phyloP scores from a whole-genome alignment of 2,888 invertebrate species.

The Syrphus vitripennis region DNA sequence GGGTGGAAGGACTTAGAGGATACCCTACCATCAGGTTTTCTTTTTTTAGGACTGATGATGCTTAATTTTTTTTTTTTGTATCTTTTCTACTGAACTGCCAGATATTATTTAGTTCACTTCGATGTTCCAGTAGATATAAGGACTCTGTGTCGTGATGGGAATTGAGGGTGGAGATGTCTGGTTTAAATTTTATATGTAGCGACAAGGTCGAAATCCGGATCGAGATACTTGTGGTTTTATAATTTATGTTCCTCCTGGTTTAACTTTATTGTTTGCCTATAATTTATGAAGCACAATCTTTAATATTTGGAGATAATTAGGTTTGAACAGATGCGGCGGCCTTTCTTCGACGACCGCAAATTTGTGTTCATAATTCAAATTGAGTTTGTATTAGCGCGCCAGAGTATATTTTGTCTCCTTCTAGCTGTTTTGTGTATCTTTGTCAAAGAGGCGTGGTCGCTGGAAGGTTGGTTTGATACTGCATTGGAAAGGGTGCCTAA shows the following conservation, averaged over 20 bases:
- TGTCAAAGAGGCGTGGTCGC: not conserved
- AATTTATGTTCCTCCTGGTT: slow-evolving; percentile 18
- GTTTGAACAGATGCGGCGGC: slow-evolving; percentile 11
- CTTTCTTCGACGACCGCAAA: slow-evolving; percentile 15
- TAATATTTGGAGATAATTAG: slow-evolving; percentile 25
- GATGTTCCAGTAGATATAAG: not conserved
- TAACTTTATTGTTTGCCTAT: slow-evolving; percentile 23
- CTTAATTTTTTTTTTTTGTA: not conserved
- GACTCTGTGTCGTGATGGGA: not conserved
- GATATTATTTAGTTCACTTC: not conserved
- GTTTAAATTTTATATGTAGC: not conserved
- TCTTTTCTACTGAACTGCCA: not conserved
- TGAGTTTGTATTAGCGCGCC: not conserved
- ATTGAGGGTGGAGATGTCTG: not conserved
- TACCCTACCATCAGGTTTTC: too few relatives aligned
- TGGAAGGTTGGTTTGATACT: too few relatives aligned
- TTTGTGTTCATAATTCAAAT: slow-evolving; percentile 30
- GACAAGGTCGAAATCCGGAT: not conserved
- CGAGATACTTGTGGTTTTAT: slow-evolving; percentile 13
- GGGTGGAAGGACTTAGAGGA: not conserved
- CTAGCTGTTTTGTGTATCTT: not conserved
- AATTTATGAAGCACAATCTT: slow-evolving; percentile 16
- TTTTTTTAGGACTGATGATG: not conserved
- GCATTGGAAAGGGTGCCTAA: not conserved
- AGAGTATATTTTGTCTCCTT: not conserved